Evolutionary conservation across 2,113 vertebrate species (phyloP), one percentile per base, ranked within the genome.

Genomic region (Laticauda laticaudata): DNA sequence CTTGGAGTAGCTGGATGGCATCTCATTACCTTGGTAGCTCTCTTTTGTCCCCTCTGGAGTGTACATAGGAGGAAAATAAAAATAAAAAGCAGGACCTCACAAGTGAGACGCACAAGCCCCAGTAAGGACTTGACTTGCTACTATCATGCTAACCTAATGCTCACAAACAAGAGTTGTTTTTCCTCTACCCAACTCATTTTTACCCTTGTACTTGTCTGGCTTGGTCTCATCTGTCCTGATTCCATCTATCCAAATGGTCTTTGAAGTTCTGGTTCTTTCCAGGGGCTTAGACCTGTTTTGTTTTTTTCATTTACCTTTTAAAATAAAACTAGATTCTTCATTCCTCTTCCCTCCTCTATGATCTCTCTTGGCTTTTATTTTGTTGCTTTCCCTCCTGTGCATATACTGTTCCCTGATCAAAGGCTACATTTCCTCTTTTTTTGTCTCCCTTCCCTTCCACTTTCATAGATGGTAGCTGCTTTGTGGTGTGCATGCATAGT

Each of bases 401-500:
- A 75, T 61, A 43, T 26, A 23, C 7, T 11, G 8, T 23, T 21
- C 34, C 18, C 21, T 7, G 5, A 34, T 29, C 93, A 81, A 91
- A 4, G 69, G 26, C 61, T 92, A 45, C 88, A 29, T 59, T 86
- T 51, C 61, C 39, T 23, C 26, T 59, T 26, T 34, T 39, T 93
- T 24, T 53, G 56, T 69, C 53, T 4, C 15, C 48, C 57, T 39
- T 34, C 85, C 86, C 5, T 39, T 14, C 75, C 43, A 43, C 64
- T 91, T 86, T 86, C 34, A 81, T 94, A 92, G 93, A 87, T 69
- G 57, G 81, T 90, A 92, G 91, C 91, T 9, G 75, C 56, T 64
- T 86, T 94, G 93, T 94, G 93, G n/a, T 92, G 75, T 92, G 93
- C 48, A 69, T 90, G 75, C 64, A 69, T 23, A 54, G 91, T 55